phyloP scores from a whole-genome alignment of 2,797 vertebrate genomes.

The Dromococcyx pavoninus region DNA sequence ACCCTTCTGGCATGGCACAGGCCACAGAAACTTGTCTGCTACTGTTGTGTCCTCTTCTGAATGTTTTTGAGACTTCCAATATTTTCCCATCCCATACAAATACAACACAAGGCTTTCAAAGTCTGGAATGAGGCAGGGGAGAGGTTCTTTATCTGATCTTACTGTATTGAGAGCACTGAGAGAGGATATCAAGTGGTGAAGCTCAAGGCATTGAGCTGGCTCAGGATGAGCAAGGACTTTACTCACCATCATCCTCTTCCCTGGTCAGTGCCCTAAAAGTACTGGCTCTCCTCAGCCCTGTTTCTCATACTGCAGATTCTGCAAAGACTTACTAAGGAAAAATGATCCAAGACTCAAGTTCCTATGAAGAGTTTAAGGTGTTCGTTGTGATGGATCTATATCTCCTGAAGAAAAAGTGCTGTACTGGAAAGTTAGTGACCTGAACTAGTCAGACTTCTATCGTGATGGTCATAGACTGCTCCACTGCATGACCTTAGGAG shows the following conservation, averaged over 20 bases:
- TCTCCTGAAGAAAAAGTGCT: neutral
- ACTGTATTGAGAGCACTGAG: neutral
- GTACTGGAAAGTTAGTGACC: neutral
- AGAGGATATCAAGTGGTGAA: neutral
- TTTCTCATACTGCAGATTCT: neutral
- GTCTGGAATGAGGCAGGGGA: neutral
- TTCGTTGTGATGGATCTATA: neutral
- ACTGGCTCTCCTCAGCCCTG: neutral
- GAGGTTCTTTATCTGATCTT: neutral
- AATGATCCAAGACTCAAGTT: neutral
- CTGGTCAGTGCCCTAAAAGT: neutral
- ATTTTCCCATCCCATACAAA: neutral
- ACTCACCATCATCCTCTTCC: rapidly evolving
- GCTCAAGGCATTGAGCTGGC: neutral
- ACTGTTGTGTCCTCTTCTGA: neutral
- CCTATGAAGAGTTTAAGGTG: neutral
- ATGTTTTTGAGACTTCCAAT: neutral
- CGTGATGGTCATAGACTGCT: neutral
- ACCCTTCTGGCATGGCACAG: neutral
- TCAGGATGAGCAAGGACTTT: neutral
- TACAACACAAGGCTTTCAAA: neutral
- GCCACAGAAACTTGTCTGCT: neutral
- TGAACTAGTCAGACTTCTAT: neutral
- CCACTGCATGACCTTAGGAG: neutral
- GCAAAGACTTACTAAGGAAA: neutral